Conservation (phyloP, 2,113 vertebrate genomes). For the Piprites chloris region DNA sequence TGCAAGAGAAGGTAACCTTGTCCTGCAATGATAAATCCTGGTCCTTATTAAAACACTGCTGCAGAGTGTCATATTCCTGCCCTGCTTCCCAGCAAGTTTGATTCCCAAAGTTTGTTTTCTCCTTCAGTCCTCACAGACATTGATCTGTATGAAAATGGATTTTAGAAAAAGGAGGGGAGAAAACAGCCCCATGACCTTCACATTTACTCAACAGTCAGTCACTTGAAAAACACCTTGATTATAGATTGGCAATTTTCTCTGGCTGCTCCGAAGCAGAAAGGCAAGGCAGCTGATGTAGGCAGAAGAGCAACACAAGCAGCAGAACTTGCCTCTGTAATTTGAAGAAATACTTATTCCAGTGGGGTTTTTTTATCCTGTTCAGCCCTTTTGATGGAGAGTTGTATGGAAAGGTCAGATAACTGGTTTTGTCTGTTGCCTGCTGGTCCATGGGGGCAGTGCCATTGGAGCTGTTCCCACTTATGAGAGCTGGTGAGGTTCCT, state of each 20-base stretch:
- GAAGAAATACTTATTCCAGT: background rate
- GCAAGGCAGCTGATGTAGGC: background rate
- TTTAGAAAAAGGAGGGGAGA: background rate
- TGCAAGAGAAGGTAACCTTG: background rate
- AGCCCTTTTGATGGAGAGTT: background rate
- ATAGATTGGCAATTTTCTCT: background rate
- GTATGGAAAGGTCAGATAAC: no score
- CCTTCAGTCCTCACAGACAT: background rate
- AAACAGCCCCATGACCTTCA: constrained; percentile 23
- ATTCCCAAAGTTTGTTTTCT: background rate
- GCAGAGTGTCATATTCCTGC: background rate
- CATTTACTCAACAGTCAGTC: background rate
- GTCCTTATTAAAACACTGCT: background rate
- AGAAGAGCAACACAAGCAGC: background rate
- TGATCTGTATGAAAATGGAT: background rate
- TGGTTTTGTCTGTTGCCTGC: background rate
- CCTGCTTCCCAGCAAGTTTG: background rate
- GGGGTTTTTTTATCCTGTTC: background rate
- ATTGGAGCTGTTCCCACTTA: background rate
- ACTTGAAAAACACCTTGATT: constrained; percentile 9
- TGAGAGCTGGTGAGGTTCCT: background rate
- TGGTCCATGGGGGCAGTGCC: background rate
- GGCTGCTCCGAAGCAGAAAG: background rate
- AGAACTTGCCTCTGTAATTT: background rate
- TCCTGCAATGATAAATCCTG: background rate